Evolutionary conservation across 2,888 invertebrate species (phyloP).

Genomic region (Synergus japonicus): DNA sequence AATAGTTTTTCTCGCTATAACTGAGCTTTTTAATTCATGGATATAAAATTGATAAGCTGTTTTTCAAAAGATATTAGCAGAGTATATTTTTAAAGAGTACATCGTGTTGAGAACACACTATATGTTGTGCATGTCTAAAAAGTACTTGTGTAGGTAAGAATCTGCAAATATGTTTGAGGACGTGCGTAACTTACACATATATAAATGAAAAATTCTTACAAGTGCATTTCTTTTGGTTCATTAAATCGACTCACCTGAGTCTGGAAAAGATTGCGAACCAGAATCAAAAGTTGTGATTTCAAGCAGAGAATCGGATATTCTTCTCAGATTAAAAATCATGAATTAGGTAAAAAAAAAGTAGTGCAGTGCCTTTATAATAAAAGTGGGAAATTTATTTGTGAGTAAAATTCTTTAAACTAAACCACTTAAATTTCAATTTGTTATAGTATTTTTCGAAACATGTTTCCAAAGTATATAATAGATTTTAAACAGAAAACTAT

Average conservation of each 20-base stretch:
- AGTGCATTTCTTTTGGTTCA: constrained; percentile 16
- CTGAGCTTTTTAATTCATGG: too few species aligned
- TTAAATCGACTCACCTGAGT: neutral
- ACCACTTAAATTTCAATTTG: too few species aligned
- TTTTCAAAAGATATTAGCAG: constrained; percentile 1
- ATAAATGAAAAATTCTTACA: constrained; percentile 5
- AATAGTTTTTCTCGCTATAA: too few species aligned
- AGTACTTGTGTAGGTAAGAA: constrained; percentile 2
- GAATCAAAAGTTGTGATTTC: constrained; percentile 20
- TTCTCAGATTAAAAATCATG: neutral
- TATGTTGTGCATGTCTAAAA: neutral
- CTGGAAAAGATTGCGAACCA: constrained; percentile 1
- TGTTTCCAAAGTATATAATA: too few species aligned
- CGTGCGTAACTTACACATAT: neutral
- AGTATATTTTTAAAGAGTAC: neutral
- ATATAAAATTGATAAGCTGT: neutral
- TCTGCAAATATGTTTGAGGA: constrained; percentile 22
- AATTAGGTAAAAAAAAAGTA: neutral
- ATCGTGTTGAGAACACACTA: neutral
- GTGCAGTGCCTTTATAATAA: too few species aligned
- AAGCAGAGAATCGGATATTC: neutral
- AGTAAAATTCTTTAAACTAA: neutral
- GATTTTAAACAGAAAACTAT: too few species aligned
- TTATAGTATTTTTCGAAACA: too few species aligned
- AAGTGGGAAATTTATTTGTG: neutral